Base-by-base conservation (phyloP, 1,140 invertebrate genomes). In the Caenorhabditis remanei region DNA sequence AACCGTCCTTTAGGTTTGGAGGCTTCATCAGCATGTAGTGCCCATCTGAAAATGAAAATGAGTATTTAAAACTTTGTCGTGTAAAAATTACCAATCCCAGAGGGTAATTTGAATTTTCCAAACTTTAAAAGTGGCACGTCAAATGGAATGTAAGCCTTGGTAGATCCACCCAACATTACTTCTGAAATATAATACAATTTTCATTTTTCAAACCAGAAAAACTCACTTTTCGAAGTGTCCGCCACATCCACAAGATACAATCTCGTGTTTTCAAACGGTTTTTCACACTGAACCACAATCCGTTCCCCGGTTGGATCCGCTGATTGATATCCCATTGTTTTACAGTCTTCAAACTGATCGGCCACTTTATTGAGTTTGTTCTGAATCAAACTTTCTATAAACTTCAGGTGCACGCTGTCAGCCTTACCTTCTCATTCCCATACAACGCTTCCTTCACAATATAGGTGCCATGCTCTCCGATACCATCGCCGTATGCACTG, bases 241-340 rank as follows among this genome's bases (percentile, higher is more conserved):
- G 13, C 55, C 2, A 88, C 71, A 58, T 88, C 84, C 24, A 85
- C 61, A 6, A 88, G 7, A 19, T 55, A 88, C 14, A 88, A 40
- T 43, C 67, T 55, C 16, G 67, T 82, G 32, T 88, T 75, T 14
- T 85, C 75, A 50, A 85, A 88, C 11, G 65, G 50, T n/a, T 43
- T 41, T 14, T 79, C 48, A 83, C 87, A 88, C 5, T 55, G 48
- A 3, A 88, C 40, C 19, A 79, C 46, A n/a, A 84, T 65, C 8
- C 83, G 56, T 24, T 85, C 19, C 4, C 87, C 87, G 55, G 63
- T 85, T 24, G 87, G 87, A 21, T 85, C 87, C 7, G 86, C 87
- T 6, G 46, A 75, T 24, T 75, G 53, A 8, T 41, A 53, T 14
- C 46, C 55, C 16, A 79, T 41, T 13, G 48, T 46, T 56, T 85